Evolutionary conservation across 2,888 invertebrate genomes (phyloP).

Genomic region (Petrolisthes cinctipes): DNA sequence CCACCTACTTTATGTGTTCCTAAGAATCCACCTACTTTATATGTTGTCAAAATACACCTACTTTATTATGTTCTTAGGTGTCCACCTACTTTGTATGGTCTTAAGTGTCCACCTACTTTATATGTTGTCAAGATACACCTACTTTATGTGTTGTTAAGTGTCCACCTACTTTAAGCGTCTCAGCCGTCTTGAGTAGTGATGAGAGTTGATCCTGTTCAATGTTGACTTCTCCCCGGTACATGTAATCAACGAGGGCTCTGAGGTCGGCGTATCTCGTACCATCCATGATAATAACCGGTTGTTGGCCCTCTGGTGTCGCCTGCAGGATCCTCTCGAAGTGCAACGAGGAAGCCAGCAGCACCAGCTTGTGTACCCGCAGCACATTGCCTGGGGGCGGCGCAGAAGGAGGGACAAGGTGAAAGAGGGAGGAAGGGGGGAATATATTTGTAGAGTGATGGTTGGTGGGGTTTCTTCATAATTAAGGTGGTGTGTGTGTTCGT

Average conservation of each 20-base stretch:
- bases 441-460: not conserved
- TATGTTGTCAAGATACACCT: too few species aligned
- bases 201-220: conserved; percentile 92
- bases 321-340: conserved; percentile 65
- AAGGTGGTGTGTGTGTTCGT: not conserved
- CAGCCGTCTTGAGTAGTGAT: conserved; percentile 89
- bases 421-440: not conserved
- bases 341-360: conserved; percentile 62
- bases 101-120: too few species aligned
- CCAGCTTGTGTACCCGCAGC: conserved; percentile 64
- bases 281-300: conserved; percentile 64
- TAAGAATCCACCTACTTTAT: too few species aligned
- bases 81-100: not conserved
- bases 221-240: conserved; percentile 96
- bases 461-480: not conserved
- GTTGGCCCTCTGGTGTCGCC: conserved; percentile 63
- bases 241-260: conserved; percentile 90
- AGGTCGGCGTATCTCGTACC: conserved; percentile 92
- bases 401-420: not conserved
- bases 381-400: conserved; percentile 53
- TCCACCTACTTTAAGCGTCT: conserved; percentile 81
- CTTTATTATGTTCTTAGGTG: too few species aligned
- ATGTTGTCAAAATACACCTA: too few species aligned
- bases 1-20: too few species aligned
- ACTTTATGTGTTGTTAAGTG: too few species aligned